A percentile compares a stretch with the other conserved stretches of the same genome.
These are phyloP conservation scores for Gyrodactylus salaris DNA, from an alignment of 1,140 invertebrate genomes.

Conservation along the genomic window DNA sequence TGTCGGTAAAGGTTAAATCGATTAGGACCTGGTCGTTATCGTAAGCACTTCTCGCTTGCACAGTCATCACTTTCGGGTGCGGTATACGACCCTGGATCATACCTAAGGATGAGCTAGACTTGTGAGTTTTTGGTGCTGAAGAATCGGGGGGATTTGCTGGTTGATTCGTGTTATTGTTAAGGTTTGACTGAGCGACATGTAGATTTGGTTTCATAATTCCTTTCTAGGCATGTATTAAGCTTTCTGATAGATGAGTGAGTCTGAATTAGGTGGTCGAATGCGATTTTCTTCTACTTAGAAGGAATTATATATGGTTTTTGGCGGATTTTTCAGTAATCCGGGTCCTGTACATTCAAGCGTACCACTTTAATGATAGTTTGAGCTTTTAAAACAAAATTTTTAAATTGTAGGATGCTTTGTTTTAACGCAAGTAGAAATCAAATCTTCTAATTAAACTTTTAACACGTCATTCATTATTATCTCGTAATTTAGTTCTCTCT, in stretches of 20 bases:
- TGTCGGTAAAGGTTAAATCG: background rate
- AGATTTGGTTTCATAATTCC: background rate
- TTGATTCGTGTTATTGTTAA: background rate
- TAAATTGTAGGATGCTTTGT: too few species aligned
- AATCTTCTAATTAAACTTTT: too few species aligned
- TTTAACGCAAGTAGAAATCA: too few species aligned
- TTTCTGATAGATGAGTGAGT: background rate
- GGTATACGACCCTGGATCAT: background rate
- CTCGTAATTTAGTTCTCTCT: too few species aligned
- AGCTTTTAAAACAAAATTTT: too few species aligned
- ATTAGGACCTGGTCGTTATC: background rate
- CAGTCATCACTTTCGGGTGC: background rate
- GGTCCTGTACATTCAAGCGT: background rate
- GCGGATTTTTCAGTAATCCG: background rate
- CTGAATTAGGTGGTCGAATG: background rate
- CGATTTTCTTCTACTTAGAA: background rate
- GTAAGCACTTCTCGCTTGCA: background rate
- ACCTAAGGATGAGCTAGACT: background rate
- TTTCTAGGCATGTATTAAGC: too few species aligned
- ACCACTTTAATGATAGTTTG: background rate
- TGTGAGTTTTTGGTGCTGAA: background rate
- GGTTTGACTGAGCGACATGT: background rate
- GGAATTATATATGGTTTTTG: background rate
- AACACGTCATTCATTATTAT: too few species aligned
- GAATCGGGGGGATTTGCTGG: background rate